phyloP scores from a whole-genome alignment of 2,113 vertebrate species.

The Tringa solitaria region DNA sequence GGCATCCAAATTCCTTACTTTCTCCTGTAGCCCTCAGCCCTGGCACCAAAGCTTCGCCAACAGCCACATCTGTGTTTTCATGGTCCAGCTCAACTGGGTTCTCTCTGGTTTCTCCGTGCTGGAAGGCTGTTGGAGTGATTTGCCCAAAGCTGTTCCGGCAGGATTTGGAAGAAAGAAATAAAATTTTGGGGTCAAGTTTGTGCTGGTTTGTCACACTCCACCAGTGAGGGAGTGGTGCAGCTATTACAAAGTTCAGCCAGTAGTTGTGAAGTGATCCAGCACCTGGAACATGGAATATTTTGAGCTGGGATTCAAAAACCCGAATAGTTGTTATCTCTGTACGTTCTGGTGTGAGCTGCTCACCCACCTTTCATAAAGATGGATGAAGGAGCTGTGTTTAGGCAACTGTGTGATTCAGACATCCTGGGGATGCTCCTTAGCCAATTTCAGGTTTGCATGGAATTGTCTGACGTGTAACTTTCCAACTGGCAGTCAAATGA shows the following conservation, averaged over 20 bases:
- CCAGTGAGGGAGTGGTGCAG: neutral
- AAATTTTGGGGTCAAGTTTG: neutral
- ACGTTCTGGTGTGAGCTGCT: neutral
- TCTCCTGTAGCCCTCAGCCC: neutral
- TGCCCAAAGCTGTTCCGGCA: neutral
- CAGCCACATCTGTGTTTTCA: neutral
- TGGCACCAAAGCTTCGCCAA: neutral
- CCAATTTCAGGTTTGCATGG: neutral
- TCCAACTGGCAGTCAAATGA: neutral
- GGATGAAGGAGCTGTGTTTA: neutral
- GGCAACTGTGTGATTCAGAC: neutral
- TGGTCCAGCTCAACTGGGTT: neutral
- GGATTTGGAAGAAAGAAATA: neutral
- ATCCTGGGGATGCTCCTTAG: neutral
- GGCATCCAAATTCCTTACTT: neutral
- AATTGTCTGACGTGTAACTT: neutral
- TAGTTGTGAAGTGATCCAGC: neutral
- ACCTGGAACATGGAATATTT: neutral
- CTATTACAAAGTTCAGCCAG: neutral
- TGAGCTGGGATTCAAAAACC: neutral
- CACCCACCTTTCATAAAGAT: accelerated
- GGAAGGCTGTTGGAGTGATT: neutral
- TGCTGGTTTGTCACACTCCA: neutral
- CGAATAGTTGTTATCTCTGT: neutral
- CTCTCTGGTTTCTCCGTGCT: neutral